Base-by-base conservation (phyloP, 2,888 invertebrate genomes). In the Sphaeridia pumilis region DNA sequence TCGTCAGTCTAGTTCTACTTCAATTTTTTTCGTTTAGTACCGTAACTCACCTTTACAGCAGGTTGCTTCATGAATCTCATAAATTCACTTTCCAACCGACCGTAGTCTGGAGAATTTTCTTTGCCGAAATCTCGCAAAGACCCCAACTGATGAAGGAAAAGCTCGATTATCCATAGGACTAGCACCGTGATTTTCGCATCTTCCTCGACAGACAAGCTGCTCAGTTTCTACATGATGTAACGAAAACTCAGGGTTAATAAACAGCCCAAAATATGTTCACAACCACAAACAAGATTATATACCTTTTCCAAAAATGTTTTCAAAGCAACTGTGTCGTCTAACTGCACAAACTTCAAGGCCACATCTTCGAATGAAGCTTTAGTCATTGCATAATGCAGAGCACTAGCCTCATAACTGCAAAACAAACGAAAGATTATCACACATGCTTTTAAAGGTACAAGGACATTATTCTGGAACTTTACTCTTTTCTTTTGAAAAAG, bases 351-450 rank as follows among this genome's bases (percentile, higher is more conserved):
- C 69, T 92, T 93, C 12, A 97, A 74, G 50, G 93, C 87, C 34
- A 95, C 82, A 65, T 89, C 89, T 73, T 97, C 97, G 69, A 98
- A 95, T 21, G 92, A 86, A 38, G 85, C 84, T 65, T 85, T 82
- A 0, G 94, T 92, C 66, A 89, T 83, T 0, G 95, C 90, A 69
- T 84, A 95, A 61, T 86, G 79, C 64, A 81, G 76, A 0, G 97
- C 97, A 69, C 92, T 90, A 62, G 80, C 78, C 55, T 83, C 79
- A 66, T 82, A 93, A 47, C 75, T 76, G 49, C 22, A 63, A 54
- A 17, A 31, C 31, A 14, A 14, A 31, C 14, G n/a, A n/a, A n/a
- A n/a, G n/a, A n/a, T n/a, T n/a, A n/a, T n/a, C n/a, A n/a, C n/a
- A n/a, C n/a, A n/a, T n/a, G n/a, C n/a, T n/a, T n/a, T n/a, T n/a